Conservation (phyloP, 2,888 invertebrate genomes). For the Sinohyriopsis cumingii region DNA sequence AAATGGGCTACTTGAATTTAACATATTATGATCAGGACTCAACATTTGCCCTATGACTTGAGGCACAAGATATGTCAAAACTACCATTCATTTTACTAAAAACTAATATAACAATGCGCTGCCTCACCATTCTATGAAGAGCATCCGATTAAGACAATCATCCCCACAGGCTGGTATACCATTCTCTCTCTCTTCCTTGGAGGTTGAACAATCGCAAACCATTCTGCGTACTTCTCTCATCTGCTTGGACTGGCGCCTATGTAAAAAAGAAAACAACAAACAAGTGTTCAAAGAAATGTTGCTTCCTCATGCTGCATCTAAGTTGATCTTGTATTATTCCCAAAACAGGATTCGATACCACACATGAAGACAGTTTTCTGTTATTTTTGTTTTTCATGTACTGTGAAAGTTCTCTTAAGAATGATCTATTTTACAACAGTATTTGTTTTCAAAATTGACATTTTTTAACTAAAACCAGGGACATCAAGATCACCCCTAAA, state of each 20-base stretch:
- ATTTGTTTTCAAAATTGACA: too few relatives aligned
- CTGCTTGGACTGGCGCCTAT: constrained; percentile 76
- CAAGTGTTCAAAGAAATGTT: neutral
- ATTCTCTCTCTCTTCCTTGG: constrained; percentile 87
- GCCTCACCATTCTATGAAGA: constrained; percentile 97
- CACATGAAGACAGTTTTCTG: too few relatives aligned
- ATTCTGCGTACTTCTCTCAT: constrained; percentile 94
- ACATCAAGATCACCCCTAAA: too few relatives aligned
- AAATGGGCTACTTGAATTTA: too few relatives aligned
- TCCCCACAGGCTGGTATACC: constrained; percentile 94
- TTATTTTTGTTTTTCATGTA: too few relatives aligned
- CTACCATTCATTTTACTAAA: neutral
- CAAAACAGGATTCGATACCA: neutral
- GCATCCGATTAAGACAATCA: constrained; percentile 94
- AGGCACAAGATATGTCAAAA: too few relatives aligned
- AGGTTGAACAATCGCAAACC: constrained; percentile 95
- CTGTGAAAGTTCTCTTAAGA: too few relatives aligned
- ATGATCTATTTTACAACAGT: too few relatives aligned
- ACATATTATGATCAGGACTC: too few relatives aligned
- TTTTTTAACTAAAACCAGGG: too few relatives aligned
- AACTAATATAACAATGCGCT: neutral
- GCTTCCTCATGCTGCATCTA: neutral
- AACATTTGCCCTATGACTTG: too few relatives aligned
- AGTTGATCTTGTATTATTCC: neutral
- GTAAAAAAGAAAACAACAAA: constrained; percentile 9